Evolutionary conservation across 2,888 invertebrate genomes (phyloP), one percentile per base, ranked within the genome.

Genomic region (Fragum fragum): DNA sequence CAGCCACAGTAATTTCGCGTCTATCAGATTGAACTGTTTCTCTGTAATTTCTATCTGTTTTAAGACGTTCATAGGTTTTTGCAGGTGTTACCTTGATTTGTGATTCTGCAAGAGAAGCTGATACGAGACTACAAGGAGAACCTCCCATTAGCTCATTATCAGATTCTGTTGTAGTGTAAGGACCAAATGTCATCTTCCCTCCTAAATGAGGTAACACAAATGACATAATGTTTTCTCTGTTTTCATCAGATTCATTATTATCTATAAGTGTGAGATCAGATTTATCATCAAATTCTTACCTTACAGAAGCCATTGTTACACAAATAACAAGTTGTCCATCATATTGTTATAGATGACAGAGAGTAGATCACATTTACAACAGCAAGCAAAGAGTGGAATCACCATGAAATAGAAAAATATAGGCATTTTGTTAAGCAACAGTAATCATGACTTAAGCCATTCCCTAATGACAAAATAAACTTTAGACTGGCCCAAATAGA

Each of bases 371-470:
- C 14, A 21, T 61, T 73, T 18, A 29, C 18, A 32, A 47, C 23
- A 59, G 42, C 5, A 23, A 74, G 18, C 73, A 63, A 42, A 14
- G n/a, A 26, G 42, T 0, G 9, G 26, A 39, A 66, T 1, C 55
- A 75, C 61, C 68, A 86, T 87, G 86, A 88, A 90, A 88, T 83
- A 69, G 74, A 75, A 83, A 32, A 72, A 59, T 16, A 81, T 83
- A 89, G 90, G 91, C 91, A 89, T 79, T 81, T 74, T 71, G 88
- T 91, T 90, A 91, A 87, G 83, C 86, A 88, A 84, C 55, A 79
- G 77, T 61, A 47, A 14, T 18, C 16, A 47, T 42, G 26, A 70
- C 14, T n/a, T n/a, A n/a, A n/a, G n/a, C n/a, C n/a, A n/a, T n/a
- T n/a, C n/a, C n/a, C n/a, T n/a, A n/a, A n/a, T n/a, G n/a, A n/a